Evolutionary conservation across 2,888 invertebrate species (phyloP).

Genomic region (Mesorhabditis sp.): DNA sequence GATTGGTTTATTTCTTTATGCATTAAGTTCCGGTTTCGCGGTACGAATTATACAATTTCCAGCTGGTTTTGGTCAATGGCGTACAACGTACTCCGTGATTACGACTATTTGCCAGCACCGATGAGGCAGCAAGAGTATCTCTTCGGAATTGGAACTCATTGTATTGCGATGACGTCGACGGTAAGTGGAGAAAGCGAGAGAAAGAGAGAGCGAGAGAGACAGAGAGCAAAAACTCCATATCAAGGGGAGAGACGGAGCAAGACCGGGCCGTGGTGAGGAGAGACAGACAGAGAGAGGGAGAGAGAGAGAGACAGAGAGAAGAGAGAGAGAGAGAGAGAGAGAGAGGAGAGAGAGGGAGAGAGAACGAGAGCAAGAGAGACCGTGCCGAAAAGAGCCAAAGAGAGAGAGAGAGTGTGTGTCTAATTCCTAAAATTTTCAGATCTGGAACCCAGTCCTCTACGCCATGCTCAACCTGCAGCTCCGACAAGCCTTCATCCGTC

Average conservation of each 20-base stretch:
- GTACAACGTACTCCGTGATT: conserved; percentile 53
- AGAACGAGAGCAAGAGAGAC: too few species aligned
- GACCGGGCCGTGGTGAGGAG: background rate
- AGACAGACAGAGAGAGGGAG: background rate
- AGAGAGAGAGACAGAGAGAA: background rate
- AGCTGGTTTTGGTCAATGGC: conserved; percentile 54
- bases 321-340: too few species aligned
- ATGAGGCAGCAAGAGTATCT: conserved; percentile 50
- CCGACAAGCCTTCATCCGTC: conserved; percentile 50
- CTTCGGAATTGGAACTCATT: conserved; percentile 53
- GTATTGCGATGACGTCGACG: conserved; percentile 56
- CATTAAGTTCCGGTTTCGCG: background rate
- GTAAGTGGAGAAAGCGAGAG: too few species aligned
- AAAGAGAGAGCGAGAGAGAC: background rate
- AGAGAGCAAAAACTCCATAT: background rate
- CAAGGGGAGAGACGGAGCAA: background rate
- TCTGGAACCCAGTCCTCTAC: conserved; percentile 55
- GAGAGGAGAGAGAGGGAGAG: too few species aligned
- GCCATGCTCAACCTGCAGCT: conserved; percentile 54
- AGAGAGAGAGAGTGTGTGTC: background rate
- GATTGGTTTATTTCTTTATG: conserved; percentile 1
- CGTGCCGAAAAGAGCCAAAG: too few species aligned
- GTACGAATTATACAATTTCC: conserved; percentile 12
- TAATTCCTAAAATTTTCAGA: conserved; percentile 23
- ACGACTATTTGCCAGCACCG: conserved; percentile 46